Percentiles rank a stretch among this genome's conserved stretches.
phyloP scores from a whole-genome alignment of 2,888 invertebrate genomes.

The Harmothoe impar region DNA sequence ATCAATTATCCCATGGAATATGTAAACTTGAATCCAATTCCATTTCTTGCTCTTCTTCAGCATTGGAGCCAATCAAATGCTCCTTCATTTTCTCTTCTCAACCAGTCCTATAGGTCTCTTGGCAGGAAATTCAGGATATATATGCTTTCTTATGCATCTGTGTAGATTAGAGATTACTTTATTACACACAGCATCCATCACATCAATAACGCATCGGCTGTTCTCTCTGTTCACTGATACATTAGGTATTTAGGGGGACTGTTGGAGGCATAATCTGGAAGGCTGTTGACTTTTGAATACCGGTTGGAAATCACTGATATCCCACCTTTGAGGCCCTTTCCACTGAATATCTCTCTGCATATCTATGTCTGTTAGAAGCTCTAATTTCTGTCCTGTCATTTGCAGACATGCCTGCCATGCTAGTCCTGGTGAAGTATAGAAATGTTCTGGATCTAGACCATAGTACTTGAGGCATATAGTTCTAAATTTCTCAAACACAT shows the following conservation, averaged over 20 bases:
- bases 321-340: slow-evolving; percentile 63
- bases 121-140: too few species aligned
- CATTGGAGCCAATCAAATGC: too few species aligned
- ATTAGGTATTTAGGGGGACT: slow-evolving; percentile 68
- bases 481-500: slow-evolving; percentile 80
- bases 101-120: too few species aligned
- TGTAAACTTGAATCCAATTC: too few species aligned
- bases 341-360: slow-evolving; percentile 70
- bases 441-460: slow-evolving; percentile 73
- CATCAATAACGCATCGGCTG: too few species aligned
- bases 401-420: slow-evolving; percentile 72
- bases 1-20: too few species aligned
- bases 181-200: too few species aligned
- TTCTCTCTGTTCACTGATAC: too few species aligned
- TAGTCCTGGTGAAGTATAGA: slow-evolving; percentile 71
- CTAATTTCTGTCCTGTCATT: slow-evolving; percentile 72
- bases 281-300: slow-evolving; percentile 75
- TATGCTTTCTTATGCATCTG: too few species aligned
- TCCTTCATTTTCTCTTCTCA: too few species aligned
- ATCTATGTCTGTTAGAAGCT: slow-evolving; percentile 73
- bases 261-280: slow-evolving; percentile 66
- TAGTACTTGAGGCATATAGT: slow-evolving; percentile 71
- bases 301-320: slow-evolving; percentile 67
- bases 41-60: too few species aligned
- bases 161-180: too few species aligned